Base-by-base conservation (phyloP, 64 coral and sea anemone species). In the Catalaphyllia jardinei region DNA sequence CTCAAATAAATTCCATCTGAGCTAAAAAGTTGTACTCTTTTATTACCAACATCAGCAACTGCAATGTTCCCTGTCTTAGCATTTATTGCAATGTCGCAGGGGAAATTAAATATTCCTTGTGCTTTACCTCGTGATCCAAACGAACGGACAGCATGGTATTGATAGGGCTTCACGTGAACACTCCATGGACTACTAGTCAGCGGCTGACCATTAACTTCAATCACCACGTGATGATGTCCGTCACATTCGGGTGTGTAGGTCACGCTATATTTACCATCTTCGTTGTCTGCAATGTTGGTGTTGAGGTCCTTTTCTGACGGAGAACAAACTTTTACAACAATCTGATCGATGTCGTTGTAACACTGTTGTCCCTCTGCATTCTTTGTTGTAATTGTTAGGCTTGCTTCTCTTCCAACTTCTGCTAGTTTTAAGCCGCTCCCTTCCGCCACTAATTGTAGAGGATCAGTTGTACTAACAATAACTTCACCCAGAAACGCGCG, bases 381-480 rank as follows among this genome's bases (percentile, higher is more conserved):
- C 39, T 55, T 74, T 60, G 87, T 88, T 24, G 57, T 74, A 52
- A 83, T 54, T 60, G 67, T 60, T n/a, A 91, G 73, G 18, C 62
- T 50, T 14, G 78, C 52, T n/a, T 33, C 16, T 28, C 31, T 67
- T 67, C 63, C 76, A 8, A 39, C 49, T 4, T 91, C 62, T 1
- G 31, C 52, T 42, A 63, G 67, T 17, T 35, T 15, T 63, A 75
- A 75, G 18, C 71, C 89, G 29, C 59, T 35, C 24, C 89, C 78
- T 83, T 83, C 71, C 10, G 55, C 62, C 31, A 80, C 54, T 55
- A 67, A 91, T 1, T 31, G 42, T 13, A 54, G 20, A 22, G 79
- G 39, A 73, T 81, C 88, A 18, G 88, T 90, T 12, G 4, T 71
- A 65, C 67, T 91, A 39, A 74, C 78, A 42, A 74, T 15, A 74